Conservation (phyloP, 2,888 invertebrate genomes). For the Ormyrus pomaceus region DNA sequence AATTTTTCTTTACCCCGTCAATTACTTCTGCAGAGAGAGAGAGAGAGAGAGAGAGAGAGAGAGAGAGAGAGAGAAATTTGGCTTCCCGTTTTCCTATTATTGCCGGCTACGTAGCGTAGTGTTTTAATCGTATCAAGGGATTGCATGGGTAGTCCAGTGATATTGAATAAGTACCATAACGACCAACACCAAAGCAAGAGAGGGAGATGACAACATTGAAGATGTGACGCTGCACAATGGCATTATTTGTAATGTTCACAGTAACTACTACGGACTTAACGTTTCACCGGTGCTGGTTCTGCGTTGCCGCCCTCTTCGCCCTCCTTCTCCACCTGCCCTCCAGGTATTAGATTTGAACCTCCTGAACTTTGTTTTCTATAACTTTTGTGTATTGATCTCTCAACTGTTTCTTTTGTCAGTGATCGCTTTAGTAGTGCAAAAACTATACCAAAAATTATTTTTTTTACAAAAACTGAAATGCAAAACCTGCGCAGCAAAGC, state of each 20-base stretch:
- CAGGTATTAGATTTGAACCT: constrained; percentile 39
- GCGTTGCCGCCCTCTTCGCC: not conserved
- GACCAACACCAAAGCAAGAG: constrained; percentile 1
- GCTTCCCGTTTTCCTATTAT: constrained; percentile 35
- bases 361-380: constrained; percentile 45
- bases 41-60: not conserved
- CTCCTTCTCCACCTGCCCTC: constrained; percentile 11
- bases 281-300: constrained; percentile 10
- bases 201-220: constrained; percentile 18
- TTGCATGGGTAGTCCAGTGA: constrained; percentile 25
- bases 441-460: no score
- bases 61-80: not conserved
- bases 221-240: constrained; percentile 1
- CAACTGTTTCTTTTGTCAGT: no score
- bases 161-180: constrained; percentile 53
- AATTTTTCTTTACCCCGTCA: no score
- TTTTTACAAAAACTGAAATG: no score
- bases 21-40: not conserved
- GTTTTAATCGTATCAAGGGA: constrained; percentile 47
- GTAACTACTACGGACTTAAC: constrained; percentile 36
- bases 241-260: constrained; percentile 34
- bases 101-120: not conserved
- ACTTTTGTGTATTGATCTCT: constrained; percentile 1
- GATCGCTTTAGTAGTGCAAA: no score
- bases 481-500: no score